phyloP scores from a whole-genome alignment of 2,888 invertebrate genomes.

The Dyspetes luteomarginatus region DNA sequence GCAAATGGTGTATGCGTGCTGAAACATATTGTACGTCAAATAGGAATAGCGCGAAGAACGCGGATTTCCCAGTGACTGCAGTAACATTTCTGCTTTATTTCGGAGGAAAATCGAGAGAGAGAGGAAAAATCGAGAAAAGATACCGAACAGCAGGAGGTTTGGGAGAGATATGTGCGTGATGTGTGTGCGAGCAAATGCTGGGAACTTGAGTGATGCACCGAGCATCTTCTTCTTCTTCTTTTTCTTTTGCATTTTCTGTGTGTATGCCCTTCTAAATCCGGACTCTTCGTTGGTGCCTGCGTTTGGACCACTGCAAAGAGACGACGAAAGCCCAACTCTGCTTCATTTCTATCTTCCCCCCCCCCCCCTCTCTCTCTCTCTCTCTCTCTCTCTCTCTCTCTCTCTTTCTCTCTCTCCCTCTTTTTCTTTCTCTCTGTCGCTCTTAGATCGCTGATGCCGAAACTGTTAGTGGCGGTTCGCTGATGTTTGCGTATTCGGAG shows the following conservation, averaged over 20 bases:
- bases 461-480: slow-evolving; percentile 33
- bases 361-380: not conserved
- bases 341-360: not conserved
- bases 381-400: not conserved
- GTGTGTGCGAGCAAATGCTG: slow-evolving; percentile 36
- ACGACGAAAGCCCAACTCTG: slow-evolving; percentile 16
- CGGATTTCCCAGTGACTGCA: slow-evolving; percentile 55
- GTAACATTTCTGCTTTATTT: slow-evolving; percentile 37
- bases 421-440: not conserved
- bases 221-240: slow-evolving; percentile 50
- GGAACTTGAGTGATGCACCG: slow-evolving; percentile 58
- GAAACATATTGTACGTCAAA: not conserved
- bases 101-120: slow-evolving; percentile 1
- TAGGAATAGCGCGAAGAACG: slow-evolving; percentile 31
- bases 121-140: not conserved
- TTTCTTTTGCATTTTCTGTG: slow-evolving; percentile 22
- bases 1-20: not conserved
- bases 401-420: not conserved
- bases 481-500: slow-evolving; percentile 50
- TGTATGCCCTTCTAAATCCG: slow-evolving; percentile 58
- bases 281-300: slow-evolving; percentile 47
- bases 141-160: slow-evolving; percentile 25
- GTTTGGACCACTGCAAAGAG: slow-evolving; percentile 59
- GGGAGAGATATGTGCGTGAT: slow-evolving; percentile 9
- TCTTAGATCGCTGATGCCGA: slow-evolving; percentile 24